phyloP scores from a whole-genome alignment of 2,113 vertebrate genomes.

The Eidolon helvum region DNA sequence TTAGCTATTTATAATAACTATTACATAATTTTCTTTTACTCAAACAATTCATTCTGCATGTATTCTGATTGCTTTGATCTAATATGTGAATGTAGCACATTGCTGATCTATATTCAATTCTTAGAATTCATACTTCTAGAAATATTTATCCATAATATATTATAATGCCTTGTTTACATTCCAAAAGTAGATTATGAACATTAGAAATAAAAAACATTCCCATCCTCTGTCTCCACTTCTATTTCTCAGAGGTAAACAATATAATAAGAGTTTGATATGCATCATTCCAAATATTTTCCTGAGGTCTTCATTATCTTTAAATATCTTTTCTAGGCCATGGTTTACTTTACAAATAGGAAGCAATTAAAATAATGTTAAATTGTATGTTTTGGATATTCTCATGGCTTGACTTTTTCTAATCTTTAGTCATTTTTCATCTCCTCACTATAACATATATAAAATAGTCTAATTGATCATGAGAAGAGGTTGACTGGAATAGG shows the following conservation, averaged over 20 bases:
- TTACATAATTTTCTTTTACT: neutral
- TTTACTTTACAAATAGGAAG: neutral
- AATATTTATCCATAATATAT: neutral
- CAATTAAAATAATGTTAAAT: neutral
- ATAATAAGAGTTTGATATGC: neutral
- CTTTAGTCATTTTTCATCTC: neutral
- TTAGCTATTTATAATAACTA: neutral
- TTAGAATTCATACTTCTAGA: neutral
- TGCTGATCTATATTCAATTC: neutral
- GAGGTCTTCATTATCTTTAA: neutral
- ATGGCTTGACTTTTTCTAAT: neutral
- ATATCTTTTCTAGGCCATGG: neutral
- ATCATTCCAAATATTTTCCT: neutral
- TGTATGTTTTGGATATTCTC: neutral
- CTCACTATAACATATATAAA: neutral
- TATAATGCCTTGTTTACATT: neutral
- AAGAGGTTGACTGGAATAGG: neutral
- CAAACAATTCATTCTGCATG: neutral
- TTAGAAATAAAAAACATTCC: neutral
- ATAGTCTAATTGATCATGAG: neutral
- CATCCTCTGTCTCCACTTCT: neutral
- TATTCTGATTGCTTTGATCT: neutral
- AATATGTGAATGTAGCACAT: neutral
- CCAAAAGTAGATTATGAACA: neutral
- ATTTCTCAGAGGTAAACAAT: neutral